Base-by-base conservation (phyloP, 2,888 invertebrate genomes). In the Drosophila rellima region DNA sequence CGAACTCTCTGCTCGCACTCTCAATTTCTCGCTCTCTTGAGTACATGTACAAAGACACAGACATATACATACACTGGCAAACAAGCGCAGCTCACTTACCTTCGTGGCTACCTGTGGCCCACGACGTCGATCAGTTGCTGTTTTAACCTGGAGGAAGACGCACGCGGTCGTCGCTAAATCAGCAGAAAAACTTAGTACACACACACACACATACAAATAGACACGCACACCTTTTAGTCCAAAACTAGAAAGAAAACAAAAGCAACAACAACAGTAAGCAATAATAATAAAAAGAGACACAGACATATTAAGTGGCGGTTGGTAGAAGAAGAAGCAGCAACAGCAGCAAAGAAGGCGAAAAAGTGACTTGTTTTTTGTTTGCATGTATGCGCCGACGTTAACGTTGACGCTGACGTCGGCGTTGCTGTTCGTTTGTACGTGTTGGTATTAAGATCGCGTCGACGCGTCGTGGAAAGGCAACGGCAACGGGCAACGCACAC, bases 241-340 rank as follows among this genome's bases (percentile, higher is more conserved):
- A 73, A 86, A 86, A 86, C 89, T 86, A 86, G 83, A 86, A 84
- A 84, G 78, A 82, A 83, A 78, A 86, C 78, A 82, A 74, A n/a
- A n/a, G n/a, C 77, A 73, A 78, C 75, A 81, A 65, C 68, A 70
- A 75, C 45, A 62, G 56, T 63, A 57, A 40, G 57, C 56, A 63
- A 55, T 54, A 52, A 29, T 17, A 54, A 42, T 15, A 37, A 70
- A 54, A 54, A 61, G 44, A 70, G 45, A 70, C 57, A 65, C 56
- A 60, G 37, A 63, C 40, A 64, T 20, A 55, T 59, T 60, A 79
- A 77, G 78, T 80, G 73, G 67, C 69, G 52, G 61, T 60, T 71
- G 63, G 78, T 78, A 63, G 80, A 64, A 75, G 80, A 80, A 60
- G 66, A 40, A 78, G 75, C 39, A 78, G 80, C 63, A 77, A 71